phyloP scores from a whole-genome alignment of 2,113 vertebrate species.

The Serilophus lunatus region DNA sequence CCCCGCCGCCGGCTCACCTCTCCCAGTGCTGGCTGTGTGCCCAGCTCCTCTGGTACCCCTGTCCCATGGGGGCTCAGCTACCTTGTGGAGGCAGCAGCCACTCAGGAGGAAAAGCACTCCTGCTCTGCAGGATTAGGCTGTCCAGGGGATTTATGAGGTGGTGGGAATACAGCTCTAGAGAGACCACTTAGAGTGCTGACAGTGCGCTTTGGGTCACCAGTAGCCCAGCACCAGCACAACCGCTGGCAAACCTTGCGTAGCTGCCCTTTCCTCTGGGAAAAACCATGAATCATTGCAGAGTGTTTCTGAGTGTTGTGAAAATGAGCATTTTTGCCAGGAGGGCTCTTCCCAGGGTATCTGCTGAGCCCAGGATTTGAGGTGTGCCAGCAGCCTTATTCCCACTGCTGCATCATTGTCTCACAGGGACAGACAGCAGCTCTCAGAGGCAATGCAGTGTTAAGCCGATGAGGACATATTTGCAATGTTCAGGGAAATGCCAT shows the following conservation, averaged over 20 bases:
- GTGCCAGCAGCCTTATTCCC: not conserved
- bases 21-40: fast-evolving
- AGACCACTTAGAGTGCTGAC: not conserved
- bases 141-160: fast-evolving
- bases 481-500: not conserved
- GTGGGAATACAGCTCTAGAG: not conserved
- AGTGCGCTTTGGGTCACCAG: not conserved
- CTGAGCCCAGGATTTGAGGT: not conserved
- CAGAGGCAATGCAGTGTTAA: fast-evolving
- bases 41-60: not conserved
- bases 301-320: not conserved
- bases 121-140: not conserved
- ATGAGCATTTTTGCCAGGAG: not conserved
- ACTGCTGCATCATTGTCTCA: not conserved
- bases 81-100: not conserved
- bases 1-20: fast-evolving
- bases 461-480: not conserved
- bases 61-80: fast-evolving
- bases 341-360: not conserved
- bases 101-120: not conserved
- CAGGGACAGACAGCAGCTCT: not conserved
- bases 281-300: not conserved
- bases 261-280: not conserved
- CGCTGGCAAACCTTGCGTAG: fast-evolving
- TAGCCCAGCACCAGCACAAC: not conserved